phyloP scores from a whole-genome alignment of 2,113 vertebrate genomes.

The Henicopernis longicauda region DNA sequence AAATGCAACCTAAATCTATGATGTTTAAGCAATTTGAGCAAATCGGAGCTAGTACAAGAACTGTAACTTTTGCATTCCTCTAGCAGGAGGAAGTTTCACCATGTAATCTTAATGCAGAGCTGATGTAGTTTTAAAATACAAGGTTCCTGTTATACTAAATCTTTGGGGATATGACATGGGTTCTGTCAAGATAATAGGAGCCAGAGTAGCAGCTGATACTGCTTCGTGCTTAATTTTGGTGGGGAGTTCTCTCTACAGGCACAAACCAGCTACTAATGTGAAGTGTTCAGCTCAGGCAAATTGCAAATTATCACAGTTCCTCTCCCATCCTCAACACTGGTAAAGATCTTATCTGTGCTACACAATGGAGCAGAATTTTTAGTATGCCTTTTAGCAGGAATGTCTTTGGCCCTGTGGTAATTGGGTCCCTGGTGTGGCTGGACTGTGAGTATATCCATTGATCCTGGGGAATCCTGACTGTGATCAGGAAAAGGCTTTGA shows the following conservation, averaged over 20 bases:
- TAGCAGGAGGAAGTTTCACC: background rate
- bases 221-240: background rate
- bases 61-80: background rate
- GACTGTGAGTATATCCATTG: slow-evolving; percentile 11
- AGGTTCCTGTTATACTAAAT: background rate
- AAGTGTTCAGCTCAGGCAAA: background rate
- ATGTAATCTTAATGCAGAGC: slow-evolving; percentile 38
- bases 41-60: background rate
- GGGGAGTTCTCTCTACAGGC: background rate
- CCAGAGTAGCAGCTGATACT: background rate
- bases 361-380: background rate
- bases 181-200: background rate
- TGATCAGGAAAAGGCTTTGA: slow-evolving; percentile 58
- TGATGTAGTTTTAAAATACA: slow-evolving; percentile 13
- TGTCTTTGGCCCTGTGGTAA: background rate
- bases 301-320: background rate
- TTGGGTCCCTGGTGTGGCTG: background rate
- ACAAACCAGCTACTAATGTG: background rate
- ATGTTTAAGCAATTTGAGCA: slow-evolving; percentile 22
- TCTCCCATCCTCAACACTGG: background rate
- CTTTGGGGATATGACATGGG: background rate
- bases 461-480: slow-evolving; percentile 50
- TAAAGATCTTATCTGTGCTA: background rate
- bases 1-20: slow-evolving; percentile 34
- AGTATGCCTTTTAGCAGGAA: background rate